These are phyloP conservation scores for Choreutis nemorana DNA, from an alignment of 2,888 invertebrate genomes.

Conservation along the genomic window DNA sequence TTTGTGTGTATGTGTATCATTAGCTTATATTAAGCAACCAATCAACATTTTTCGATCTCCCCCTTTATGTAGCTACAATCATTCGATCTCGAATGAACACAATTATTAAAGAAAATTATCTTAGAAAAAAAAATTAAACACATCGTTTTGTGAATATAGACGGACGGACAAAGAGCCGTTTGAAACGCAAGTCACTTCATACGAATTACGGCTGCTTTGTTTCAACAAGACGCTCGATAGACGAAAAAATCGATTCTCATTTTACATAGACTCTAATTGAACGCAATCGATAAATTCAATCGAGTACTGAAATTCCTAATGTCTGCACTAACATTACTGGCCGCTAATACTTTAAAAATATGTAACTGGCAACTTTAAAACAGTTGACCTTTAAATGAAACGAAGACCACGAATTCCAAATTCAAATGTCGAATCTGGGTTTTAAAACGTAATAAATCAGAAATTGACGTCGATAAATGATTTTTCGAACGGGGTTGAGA, in stretches of 20 bases:
- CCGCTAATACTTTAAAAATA: no score
- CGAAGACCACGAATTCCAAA: no score
- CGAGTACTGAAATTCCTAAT: constrained; percentile 19
- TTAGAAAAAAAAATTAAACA: constrained; percentile 38
- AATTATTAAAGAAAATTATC: constrained; percentile 56
- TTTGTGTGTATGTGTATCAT: no score
- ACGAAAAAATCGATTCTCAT: constrained; percentile 49
- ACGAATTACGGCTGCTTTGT: constrained; percentile 58
- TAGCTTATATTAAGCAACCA: no score
- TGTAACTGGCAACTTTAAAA: no score
- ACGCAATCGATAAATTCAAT: constrained; percentile 36
- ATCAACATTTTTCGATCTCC: no score
- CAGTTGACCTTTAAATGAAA: no score
- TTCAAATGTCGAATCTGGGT: no score
- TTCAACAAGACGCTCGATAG: constrained; percentile 42
- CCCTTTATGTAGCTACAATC: constrained; percentile 24
- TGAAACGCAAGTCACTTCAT: constrained; percentile 61
- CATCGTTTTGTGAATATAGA: constrained; percentile 44
- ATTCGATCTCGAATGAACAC: constrained; percentile 26
- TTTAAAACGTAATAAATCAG: no score
- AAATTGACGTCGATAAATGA: no score
- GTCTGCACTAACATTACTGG: no score
- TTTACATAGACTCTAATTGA: constrained; percentile 46
- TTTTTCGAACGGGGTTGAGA: no score
- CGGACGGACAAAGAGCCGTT: constrained; percentile 37